Base-by-base conservation (phyloP, 2,113 vertebrate species). In the Notechis scutatus region DNA sequence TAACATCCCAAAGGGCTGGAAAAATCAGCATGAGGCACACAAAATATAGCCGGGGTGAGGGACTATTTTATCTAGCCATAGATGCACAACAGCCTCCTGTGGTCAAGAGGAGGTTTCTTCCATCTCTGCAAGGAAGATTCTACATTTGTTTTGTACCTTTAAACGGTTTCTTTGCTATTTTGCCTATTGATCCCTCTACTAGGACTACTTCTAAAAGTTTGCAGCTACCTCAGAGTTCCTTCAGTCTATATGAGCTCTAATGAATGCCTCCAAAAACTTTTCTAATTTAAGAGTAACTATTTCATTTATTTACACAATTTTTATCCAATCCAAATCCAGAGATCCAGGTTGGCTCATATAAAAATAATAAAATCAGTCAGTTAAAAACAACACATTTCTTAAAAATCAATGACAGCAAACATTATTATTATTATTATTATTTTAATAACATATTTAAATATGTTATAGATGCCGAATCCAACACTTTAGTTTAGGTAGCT, bases 1-100 rank as follows among this genome's bases (percentile, higher is more conserved):
- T 95, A 97, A 95, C 96, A 96, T 96, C 94, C 94, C 95, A 95
- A 96, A 95, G 95, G 95, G 93, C 94, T 95, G 90, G 91, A 94
- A 96, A 96, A 96, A 96, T 47, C 96, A 93, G 94, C 0, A 0
- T 92, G 1, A 3, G 94, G 91, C 93, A 95, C 95, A 96, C 95
- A 93, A 96, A 95, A 96, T 93, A 91, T n/a, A 92, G 90, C 0
- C 12, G 95, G 86, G 89, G 94, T 91, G 0, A 56, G 91, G 88
- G 11, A 94, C 61, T 0, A 29, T 93, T 90, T 0, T 45, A 91
- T 92, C 54, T 85, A 88, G 90, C 93, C 45, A 56, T 59, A 91
- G 26, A 91, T 59, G 86, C 90, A 88, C 57, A 93, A 88, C 0
- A 5, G 89, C 89, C 91, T 57, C 0, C 2, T 6, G 91, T 34